Conservation (phyloP, 2,888 invertebrate genomes). For the Spilosoma lubricipeda region DNA sequence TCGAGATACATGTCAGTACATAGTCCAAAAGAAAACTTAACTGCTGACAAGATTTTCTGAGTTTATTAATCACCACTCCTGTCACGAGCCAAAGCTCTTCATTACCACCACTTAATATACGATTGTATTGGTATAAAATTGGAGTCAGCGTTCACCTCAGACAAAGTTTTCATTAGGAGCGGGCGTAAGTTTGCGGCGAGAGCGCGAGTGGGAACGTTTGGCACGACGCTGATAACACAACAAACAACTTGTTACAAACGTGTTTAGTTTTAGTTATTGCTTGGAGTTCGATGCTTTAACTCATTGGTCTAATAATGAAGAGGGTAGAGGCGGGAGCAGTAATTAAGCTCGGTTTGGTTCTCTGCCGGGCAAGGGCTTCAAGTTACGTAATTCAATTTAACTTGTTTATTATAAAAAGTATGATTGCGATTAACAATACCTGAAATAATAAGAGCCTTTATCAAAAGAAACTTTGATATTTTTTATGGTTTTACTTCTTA, state of each 20-base stretch:
- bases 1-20: neutral
- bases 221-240: constrained; percentile 84
- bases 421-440: constrained; percentile 28
- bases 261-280: constrained; percentile 86
- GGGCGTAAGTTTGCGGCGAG: constrained; percentile 80
- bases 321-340: constrained; percentile 65
- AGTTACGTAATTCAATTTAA: constrained; percentile 39
- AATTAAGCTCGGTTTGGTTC: constrained; percentile 74
- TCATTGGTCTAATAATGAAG: constrained; percentile 84
- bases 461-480: neutral
- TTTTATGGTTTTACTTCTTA: neutral
- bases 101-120: constrained; percentile 36
- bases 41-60: neutral
- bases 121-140: constrained; percentile 66
- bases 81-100: constrained; percentile 20
- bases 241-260: constrained; percentile 86
- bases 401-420: constrained; percentile 18
- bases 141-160: constrained; percentile 67
- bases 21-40: neutral
- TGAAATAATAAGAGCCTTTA: constrained; percentile 1
- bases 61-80: constrained; percentile 13
- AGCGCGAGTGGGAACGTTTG: constrained; percentile 81
- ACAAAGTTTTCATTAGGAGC: constrained; percentile 83
- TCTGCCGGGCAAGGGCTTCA: constrained; percentile 36
- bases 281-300: constrained; percentile 82